Evolutionary conservation across 2,888 invertebrate genomes (phyloP), one percentile per base, ranked within the genome.

Genomic region (Opisthograptis luteolata): DNA sequence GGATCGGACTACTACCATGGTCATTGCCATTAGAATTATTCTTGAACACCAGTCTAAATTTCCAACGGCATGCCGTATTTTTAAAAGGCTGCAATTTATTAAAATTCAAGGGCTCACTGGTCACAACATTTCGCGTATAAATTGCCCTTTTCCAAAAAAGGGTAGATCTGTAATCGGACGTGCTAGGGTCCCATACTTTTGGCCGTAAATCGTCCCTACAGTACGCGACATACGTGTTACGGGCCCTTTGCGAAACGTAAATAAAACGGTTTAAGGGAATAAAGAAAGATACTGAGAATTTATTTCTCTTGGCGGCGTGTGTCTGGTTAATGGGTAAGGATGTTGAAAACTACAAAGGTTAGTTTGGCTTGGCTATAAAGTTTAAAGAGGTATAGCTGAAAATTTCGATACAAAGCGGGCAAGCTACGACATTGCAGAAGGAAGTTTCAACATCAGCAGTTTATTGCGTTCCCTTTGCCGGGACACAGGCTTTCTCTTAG

Each of bases 201-300:
- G 19, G 46, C 39, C 58, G 52, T 64, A 64, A 62, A 64, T 64
- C 48, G 50, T 46, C 39, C 48, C 42, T 20, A 48, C 50, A 53
- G 54, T 30, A 56, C 48, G 53, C 54, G 52, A 44, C 58, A 55
- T 51, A 45, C 50, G 50, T 51, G 50, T 14, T 14, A 25, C 25
- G 31, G 10, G 19, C 54, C 47, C 40, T 45, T 35, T 20, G 31
- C 34, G 37, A 41, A 40, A 43, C 50, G 50, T 55, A 55, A 50
- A 55, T 47, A 50, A 50, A 49, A 42, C 37, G 54, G 41, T 45
- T 43, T 39, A 40, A 24, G 28, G 49, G 20, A 43, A 49, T 49
- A 49, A 49, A 44, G 50, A 51, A 51, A 45, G 40, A 51, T 51
- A 51, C 40, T 14, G 19, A 24, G 10, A 51, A 51, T 51, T 51